Evolutionary conservation across 2,888 invertebrate species (phyloP), one percentile per base, ranked within the genome.

Genomic region (Sphaeridia pumilis): DNA sequence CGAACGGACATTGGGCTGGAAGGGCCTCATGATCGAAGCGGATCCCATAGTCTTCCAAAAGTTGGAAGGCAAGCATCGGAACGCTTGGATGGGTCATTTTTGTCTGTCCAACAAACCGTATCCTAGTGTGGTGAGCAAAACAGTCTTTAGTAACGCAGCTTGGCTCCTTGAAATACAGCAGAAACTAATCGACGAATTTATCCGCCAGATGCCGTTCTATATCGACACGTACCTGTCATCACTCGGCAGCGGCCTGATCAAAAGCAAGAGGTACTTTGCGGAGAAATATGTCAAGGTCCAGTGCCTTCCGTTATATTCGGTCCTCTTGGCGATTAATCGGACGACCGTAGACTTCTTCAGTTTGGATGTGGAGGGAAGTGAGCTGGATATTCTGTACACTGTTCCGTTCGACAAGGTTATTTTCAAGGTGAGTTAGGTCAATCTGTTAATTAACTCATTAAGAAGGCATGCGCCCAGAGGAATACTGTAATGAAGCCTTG

Each of bases 301-400:
- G 54, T 71, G 71, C 49, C 66, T 70, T 45, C 71, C 71, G 1
- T 46, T 71, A 17, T 68, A 68, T 52, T 66, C 70, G 12, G 65
- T 71, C 42, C 61, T 70, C 21, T 50, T 67, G 14, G 69, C 70
- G 4, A 62, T 70, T 17, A 67, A 69, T 52, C 64, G 63, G 35
- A 67, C 67, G 12, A 61, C 59, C 1, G 64, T 71, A 4, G 69
- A 71, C 57, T 70, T 69, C 56, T 69, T 71, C 58, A 69, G 69
- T 50, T 60, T 71, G 25, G 71, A 71, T 56, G 67, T 71, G 4
- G 71, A 70, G 56, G 71, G 71, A 2, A 64, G 66, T 22, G 71
- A 71, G 57, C 54, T 70, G n/a, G 63, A 63, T 3, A 69, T 71
- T 25, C 58, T 71, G 14, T 58, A 63, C 46, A 69, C 70, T 1